Evolutionary conservation across 1,140 invertebrate genomes (phyloP), one percentile per base, ranked within the genome.

Genomic region (Orussus abietinus): DNA sequence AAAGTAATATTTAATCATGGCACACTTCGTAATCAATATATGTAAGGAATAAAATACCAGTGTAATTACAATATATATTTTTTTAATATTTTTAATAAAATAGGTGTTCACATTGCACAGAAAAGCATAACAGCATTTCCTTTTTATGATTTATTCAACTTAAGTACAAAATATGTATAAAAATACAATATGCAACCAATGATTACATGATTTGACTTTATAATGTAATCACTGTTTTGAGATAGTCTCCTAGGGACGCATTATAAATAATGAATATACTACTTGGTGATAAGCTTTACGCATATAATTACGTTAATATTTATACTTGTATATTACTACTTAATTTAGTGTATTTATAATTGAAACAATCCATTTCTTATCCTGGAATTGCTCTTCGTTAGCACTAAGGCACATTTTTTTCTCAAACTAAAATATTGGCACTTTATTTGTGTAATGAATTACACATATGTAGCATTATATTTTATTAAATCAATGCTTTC

Each of bases 91-190:
- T n/a, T n/a, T n/a, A n/a, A n/a, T n/a, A n/a, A n/a, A n/a, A n/a
- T n/a, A n/a, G n/a, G n/a, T n/a, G n/a, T n/a, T n/a, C n/a, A n/a
- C n/a, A n/a, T n/a, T n/a, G n/a, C n/a, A n/a, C n/a, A n/a, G n/a
- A n/a, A n/a, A n/a, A n/a, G n/a, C n/a, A n/a, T n/a, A n/a, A n/a
- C n/a, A n/a, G n/a, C n/a, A n/a, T n/a, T n/a, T n/a, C n/a, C n/a
- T 40, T 51, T 55, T 47, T 37, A 35, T 55, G 31, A 52, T 58
- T 62, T 62, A 62, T 62, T 59, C 45, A 53, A 53, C 28, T 55
- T 62, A 69, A 67, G 63, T 69, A 67, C 63, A 69, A 69, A 67
- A 67, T 61, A 56, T 50, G 64, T 69, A 69, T 62, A 69, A 69
- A 69, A 67, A 69, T 69, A 69, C 61, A 65, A 47, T 51, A 21